These are phyloP conservation scores for Alectoris magna DNA, from an alignment of 2,797 vertebrate genomes.

Conservation along the genomic window DNA sequence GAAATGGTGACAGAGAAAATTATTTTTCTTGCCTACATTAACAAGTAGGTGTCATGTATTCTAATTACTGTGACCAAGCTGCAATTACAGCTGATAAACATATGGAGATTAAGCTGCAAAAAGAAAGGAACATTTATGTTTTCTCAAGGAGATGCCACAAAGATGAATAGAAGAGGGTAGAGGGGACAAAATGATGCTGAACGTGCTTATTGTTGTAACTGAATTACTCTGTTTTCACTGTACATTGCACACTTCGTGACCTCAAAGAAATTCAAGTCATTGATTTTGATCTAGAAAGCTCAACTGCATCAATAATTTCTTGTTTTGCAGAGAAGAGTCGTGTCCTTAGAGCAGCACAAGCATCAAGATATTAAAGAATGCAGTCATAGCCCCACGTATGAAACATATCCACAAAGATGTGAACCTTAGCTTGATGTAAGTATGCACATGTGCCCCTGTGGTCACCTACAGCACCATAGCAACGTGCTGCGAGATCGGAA, in stretches of 20 bases:
- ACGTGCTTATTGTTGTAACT: neutral
- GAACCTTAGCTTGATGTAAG: too few species aligned
- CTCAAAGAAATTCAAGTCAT: neutral
- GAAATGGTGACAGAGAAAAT: conserved; percentile 8
- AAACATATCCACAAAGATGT: neutral
- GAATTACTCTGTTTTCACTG: neutral
- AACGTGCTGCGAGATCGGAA: neutral
- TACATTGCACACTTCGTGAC: neutral
- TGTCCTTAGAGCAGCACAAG: neutral
- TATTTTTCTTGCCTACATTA: conserved; percentile 17
- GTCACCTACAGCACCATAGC: rapidly evolving
- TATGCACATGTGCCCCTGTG: rapidly evolving
- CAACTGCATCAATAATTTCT: neutral
- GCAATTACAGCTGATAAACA: conserved; percentile 35
- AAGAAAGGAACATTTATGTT: neutral
- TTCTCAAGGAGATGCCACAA: neutral
- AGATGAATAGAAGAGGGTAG: neutral
- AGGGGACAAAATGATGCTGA: neutral
- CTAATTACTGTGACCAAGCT: conserved; percentile 24
- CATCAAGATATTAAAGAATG: neutral
- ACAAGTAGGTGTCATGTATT: neutral
- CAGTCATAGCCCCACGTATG: neutral
- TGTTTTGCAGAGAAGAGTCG: neutral
- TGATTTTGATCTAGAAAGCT: neutral
- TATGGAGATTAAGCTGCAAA: neutral